Evolutionary conservation across 2,888 invertebrate species (phyloP).

Genomic region (Ormyrus nitidulus): DNA sequence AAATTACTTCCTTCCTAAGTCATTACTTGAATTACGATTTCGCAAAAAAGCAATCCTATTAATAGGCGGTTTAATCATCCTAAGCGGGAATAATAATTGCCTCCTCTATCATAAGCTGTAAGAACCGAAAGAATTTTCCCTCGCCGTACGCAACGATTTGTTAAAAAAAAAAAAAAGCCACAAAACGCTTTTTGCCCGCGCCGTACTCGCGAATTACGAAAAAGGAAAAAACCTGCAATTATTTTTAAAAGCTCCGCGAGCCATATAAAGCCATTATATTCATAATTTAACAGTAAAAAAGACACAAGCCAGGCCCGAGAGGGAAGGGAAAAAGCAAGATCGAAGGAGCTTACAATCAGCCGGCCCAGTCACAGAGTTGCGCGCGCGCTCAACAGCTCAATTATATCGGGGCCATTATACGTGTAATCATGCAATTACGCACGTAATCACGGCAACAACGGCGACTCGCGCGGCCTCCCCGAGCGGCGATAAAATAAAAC

Average conservation of each 20-base stretch:
- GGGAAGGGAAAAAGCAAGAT: background rate
- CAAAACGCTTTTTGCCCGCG: background rate
- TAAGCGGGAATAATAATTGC: background rate
- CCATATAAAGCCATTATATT: constrained; percentile 51
- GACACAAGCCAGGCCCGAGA: background rate
- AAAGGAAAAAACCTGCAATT: constrained; percentile 28
- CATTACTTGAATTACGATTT: background rate
- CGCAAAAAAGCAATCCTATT: background rate
- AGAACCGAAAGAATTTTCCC: no score
- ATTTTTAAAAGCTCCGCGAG: constrained; percentile 32
- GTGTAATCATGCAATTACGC: constrained; percentile 56
- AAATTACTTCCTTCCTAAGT: background rate
- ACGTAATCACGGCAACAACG: constrained; percentile 51
- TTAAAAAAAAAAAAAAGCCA: constrained; percentile 11
- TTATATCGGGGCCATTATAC: constrained; percentile 55
- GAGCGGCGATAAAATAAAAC: constrained; percentile 40
- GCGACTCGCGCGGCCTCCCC: background rate
- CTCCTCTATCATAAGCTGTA: no score
- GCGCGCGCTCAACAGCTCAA: constrained; percentile 51
- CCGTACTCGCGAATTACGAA: background rate
- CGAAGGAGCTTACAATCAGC: background rate
- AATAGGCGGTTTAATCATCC: background rate
- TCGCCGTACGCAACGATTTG: constrained; percentile 18
- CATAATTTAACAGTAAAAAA: constrained; percentile 38
- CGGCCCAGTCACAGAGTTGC: constrained; percentile 24